A percentile compares a stretch with the other conserved stretches of the same genome.
Conservation (phyloP, 2,113 vertebrate species). For the Oncorhynchus masou region DNA sequence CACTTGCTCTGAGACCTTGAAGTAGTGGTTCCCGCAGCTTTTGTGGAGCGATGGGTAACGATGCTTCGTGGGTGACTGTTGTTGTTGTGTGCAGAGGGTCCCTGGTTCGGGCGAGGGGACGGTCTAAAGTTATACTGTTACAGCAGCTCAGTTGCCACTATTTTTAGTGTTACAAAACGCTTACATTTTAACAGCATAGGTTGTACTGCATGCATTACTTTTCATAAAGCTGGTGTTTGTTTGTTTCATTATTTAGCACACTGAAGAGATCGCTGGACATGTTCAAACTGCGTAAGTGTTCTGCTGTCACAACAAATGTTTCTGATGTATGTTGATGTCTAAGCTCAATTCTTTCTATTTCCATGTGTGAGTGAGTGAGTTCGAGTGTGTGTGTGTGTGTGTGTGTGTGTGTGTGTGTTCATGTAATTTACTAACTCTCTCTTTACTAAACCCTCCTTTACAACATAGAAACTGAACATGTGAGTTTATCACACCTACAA, state of each 20-base stretch:
- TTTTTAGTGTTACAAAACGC: neutral
- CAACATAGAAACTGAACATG: constrained; percentile 77
- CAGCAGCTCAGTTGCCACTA: too few relatives aligned
- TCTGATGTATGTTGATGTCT: neutral
- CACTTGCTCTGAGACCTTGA: too few relatives aligned
- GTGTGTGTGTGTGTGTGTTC: neutral
- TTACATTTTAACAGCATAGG: neutral
- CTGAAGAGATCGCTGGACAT: constrained; percentile 88
- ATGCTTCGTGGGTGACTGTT: too few relatives aligned
- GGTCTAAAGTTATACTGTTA: too few relatives aligned
- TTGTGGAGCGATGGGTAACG: too few relatives aligned
- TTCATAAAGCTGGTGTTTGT: neutral
- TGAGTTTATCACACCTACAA: constrained; percentile 86
- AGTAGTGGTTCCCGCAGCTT: too few relatives aligned
- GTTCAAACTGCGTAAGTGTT: constrained; percentile 92
- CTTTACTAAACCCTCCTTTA: neutral
- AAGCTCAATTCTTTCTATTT: neutral
- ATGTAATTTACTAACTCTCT: neutral
- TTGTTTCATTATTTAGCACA: constrained; percentile 73
- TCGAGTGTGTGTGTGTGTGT: neutral
- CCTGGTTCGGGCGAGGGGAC: too few relatives aligned
- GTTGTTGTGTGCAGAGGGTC: too few relatives aligned
- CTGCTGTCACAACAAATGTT: neutral
- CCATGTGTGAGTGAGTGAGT: too few relatives aligned
- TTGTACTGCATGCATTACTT: neutral